phyloP scores from a whole-genome alignment of 2,888 invertebrate genomes.

The Pandemis corylana region DNA sequence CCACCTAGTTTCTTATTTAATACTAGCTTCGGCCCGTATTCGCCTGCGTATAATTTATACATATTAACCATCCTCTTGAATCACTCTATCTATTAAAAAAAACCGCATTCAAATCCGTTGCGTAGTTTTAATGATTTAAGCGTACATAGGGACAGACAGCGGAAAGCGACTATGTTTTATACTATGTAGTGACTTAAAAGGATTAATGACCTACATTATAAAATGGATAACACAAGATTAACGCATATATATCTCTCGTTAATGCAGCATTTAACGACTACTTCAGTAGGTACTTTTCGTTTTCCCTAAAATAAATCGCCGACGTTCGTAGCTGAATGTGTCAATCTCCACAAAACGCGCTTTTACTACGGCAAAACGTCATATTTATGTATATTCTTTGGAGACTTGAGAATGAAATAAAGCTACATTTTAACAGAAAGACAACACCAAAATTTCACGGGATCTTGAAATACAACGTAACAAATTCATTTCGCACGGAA shows the following conservation, averaged over 20 bases:
- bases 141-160: no score
- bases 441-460: conserved; percentile 9
- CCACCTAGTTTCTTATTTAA: no score
- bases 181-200: no score
- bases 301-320: neutral
- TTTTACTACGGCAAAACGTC: neutral
- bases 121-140: no score
- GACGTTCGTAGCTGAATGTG: neutral
- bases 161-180: no score
- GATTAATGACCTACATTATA: neutral
- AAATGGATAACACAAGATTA: neutral
- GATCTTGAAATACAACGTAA: conserved; percentile 33
- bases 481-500: conserved; percentile 61
- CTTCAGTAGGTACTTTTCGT: neutral
- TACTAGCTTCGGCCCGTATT: no score
- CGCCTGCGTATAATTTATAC: no score
- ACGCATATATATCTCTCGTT: no score
- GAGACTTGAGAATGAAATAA: neutral
- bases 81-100: no score
- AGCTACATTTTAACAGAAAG: neutral
- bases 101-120: no score
- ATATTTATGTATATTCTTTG: neutral
- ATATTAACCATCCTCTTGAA: no score
- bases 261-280: no score
- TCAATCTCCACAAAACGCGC: neutral